Base-by-base conservation (phyloP, 2,797 vertebrate species). In the Lagorchestes hirsutus region DNA sequence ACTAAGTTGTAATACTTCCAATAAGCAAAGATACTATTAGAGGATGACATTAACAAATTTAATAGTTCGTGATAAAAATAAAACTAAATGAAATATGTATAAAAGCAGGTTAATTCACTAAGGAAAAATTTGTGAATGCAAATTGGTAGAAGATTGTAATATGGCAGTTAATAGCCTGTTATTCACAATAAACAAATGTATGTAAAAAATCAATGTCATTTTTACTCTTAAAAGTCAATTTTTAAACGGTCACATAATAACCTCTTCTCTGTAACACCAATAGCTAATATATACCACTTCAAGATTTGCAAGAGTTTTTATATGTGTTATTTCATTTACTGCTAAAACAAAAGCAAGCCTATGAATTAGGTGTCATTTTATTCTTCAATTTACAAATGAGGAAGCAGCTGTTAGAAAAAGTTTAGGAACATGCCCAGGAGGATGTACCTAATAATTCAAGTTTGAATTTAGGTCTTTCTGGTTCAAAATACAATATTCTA, bases 11-110 rank as follows among this genome's bases (percentile, higher is more conserved):
- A 56, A 5, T 24, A 56, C 24, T 50, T 58, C 57, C 27, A 28
- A 93, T 9, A 67, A 90, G 67, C 95, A 22, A 8, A 93, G 3
- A 93, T 90, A 91, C 11, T 90, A 5, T 91, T 93, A 97, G 92
- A 8, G 91, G 1, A 95, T 90, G 5, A 54, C 54, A 93, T 96
- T 94, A 94, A 90, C 40, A 93, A 67, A 58, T 52, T 92, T 4
- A 34, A 93, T 94, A 94, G 3, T 74, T 27, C 74, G 1, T 82
- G 16, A 93, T 34, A 62, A 6, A 9, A 96, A 54, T 24, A 40
- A 54, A 12, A 50, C 90, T 82, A 57, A 57, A 57, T 57, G 56
- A 56, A 57, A 27, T 57, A 10, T 58, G 9, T 5, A 10, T 58
- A 58, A 93, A 93, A 74, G 22, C 55, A 56, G 22, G 18, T 56